These are phyloP conservation scores for Myotis lucifugus DNA, from an alignment of 2,113 vertebrate genomes.

Conservation along the genomic window DNA sequence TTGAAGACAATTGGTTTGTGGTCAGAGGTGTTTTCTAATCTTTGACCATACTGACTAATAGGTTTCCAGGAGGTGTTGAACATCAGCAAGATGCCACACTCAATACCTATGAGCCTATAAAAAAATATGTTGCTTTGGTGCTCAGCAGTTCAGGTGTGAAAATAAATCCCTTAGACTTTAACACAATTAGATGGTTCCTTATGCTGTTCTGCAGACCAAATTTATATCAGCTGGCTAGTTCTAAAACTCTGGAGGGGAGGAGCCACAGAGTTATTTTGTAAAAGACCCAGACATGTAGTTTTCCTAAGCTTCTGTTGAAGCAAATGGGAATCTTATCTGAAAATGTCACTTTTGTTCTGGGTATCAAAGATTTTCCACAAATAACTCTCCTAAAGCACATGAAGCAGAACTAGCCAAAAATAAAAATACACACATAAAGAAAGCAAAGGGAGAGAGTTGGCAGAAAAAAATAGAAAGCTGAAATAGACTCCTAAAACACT, in stretches of 20 bases:
- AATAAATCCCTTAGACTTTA: background rate
- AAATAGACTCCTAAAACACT: background rate
- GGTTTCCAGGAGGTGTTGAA: background rate
- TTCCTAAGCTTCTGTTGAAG: background rate
- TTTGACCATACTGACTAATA: background rate
- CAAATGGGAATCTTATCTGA: background rate
- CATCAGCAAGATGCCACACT: background rate
- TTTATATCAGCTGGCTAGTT: background rate
- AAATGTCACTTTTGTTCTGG: constrained; percentile 28
- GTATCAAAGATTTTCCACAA: background rate
- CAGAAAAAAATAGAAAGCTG: background rate
- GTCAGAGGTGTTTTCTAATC: background rate
- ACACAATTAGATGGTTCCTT: background rate
- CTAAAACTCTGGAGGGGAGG: background rate
- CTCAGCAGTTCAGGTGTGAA: background rate
- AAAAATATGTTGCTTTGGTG: background rate
- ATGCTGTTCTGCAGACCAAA: background rate
- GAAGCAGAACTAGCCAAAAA: background rate
- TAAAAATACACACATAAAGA: background rate
- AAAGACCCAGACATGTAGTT: background rate
- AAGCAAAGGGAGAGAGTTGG: background rate
- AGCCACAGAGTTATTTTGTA: background rate
- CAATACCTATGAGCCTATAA: background rate
- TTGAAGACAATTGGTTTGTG: background rate
- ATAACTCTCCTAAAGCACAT: background rate